phyloP scores from a whole-genome alignment of 2,113 vertebrate genomes.

The Lycocorax pyrrhopterus region DNA sequence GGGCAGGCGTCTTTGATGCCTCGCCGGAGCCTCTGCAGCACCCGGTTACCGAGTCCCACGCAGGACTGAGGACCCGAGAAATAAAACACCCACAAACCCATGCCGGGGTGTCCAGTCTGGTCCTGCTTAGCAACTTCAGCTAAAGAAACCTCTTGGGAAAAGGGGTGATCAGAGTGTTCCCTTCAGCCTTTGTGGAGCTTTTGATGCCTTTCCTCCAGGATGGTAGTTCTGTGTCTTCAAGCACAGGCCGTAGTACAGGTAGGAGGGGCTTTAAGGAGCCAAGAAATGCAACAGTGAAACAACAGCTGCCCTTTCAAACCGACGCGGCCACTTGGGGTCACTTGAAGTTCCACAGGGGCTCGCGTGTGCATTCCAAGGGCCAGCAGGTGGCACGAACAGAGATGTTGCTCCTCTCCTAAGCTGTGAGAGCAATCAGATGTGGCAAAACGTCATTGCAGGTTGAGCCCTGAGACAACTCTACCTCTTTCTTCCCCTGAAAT shows the following conservation, averaged over 20 bases:
- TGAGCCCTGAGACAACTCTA: not conserved
- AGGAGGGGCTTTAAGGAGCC: too few relatives aligned
- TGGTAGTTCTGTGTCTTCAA: not conserved
- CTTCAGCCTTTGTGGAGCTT: not conserved
- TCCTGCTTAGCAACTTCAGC: too few relatives aligned
- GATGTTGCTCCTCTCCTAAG: too few relatives aligned
- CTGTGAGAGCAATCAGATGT: too few relatives aligned
- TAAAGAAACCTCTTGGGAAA: too few relatives aligned
- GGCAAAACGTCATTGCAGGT: not conserved
- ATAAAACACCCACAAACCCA: too few relatives aligned
- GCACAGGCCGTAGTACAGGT: not conserved
- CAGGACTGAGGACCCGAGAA: too few relatives aligned
- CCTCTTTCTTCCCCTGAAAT: not conserved
- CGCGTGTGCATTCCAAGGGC: not conserved
- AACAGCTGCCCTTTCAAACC: not conserved
- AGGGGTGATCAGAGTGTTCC: too few relatives aligned
- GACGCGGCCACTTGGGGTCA: accelerated
- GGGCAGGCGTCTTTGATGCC: too few relatives aligned
- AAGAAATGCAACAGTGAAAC: not conserved
- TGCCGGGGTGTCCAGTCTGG: too few relatives aligned
- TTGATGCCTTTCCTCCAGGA: not conserved
- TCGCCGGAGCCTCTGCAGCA: too few relatives aligned
- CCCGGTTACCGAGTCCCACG: too few relatives aligned
- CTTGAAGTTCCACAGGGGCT: not conserved
- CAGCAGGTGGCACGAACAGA: not conserved